A percentile compares a stretch with the other conserved stretches of the same genome.
Evolutionary conservation across 2,113 vertebrate genomes (phyloP).

Genomic region (Chlorodrepanis virens): DNA sequence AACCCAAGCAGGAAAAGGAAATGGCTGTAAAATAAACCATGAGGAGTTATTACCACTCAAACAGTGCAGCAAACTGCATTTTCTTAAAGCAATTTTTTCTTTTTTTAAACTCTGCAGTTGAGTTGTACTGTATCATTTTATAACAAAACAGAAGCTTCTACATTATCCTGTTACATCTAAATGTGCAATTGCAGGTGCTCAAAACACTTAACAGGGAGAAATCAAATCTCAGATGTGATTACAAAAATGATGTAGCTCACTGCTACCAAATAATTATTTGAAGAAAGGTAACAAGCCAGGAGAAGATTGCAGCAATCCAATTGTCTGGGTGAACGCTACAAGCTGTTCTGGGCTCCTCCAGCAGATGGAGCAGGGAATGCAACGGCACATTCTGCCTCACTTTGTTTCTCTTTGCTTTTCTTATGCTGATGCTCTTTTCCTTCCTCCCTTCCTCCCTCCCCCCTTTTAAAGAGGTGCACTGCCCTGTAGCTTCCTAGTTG

Average conservation of each 20-base stretch:
- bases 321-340: neutral
- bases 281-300: neutral
- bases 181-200: neutral
- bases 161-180: neutral
- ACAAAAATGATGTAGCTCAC: neutral
- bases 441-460: too few species aligned
- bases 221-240: neutral
- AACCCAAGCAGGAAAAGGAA: neutral
- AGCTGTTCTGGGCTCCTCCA: neutral
- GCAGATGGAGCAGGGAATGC: conserved; percentile 26
- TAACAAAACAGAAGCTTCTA: neutral
- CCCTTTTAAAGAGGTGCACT: neutral
- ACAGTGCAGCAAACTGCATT: neutral
- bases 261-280: neutral
- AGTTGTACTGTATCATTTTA: accelerated
- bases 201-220: neutral
- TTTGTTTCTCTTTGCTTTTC: neutral
- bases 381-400: neutral
- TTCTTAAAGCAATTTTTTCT: neutral
- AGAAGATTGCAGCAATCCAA: neutral
- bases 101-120: neutral
- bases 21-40: neutral
- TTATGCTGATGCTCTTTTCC: neutral
- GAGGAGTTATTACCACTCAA: neutral
- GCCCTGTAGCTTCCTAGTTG: neutral